Evolutionary conservation across 2,113 vertebrate genomes (phyloP), one percentile per base, ranked within the genome.

Genomic region (Brienomyrus longianalis): DNA sequence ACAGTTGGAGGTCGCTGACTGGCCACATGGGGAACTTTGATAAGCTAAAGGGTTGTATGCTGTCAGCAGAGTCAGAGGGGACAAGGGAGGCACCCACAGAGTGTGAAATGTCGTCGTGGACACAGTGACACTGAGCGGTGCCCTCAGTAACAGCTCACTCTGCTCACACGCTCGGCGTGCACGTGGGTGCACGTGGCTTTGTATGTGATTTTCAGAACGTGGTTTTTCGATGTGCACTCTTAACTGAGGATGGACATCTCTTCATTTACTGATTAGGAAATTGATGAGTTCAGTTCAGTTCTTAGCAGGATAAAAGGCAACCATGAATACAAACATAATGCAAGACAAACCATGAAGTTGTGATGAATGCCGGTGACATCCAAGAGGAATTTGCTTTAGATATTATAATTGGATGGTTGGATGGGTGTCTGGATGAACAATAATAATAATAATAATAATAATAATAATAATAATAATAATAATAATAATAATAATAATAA

Each of bases 1-100:
- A 59, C 45, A 77, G 83, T 77, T 89, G 74, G 77, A 89, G 88
- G 70, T 89, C 51, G 23, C 74, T 56, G 77, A 15, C 77, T 52
- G 77, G 77, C 31, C 74, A 59, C 86, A 19, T 54, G 17, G 6
- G 19, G 45, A 89, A 84, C 50, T 39, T 43, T 47, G 27, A 45
- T 77, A 59, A 70, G 52, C 10, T 39, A 80, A 77, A 83, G 77
- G 83, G 83, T 31, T 43, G 50, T 74, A 83, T 83, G 50, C 88
- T 83, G 39, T 70, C 74, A 70, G 31, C 50, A 19, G 50, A 43
- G 50, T 39, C 86, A 21, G 52, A 15, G 1, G 47, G 31, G 51
- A 56, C n/a, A 39, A 17, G n/a, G 86, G 27, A 56, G 31, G 51
- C 86, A 6, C 19, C 51, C 15, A 35, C 86, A 2, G 86, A 87